Base-by-base conservation (phyloP, 2,797 vertebrate species). In the Pseudotriccus pelzelni region DNA sequence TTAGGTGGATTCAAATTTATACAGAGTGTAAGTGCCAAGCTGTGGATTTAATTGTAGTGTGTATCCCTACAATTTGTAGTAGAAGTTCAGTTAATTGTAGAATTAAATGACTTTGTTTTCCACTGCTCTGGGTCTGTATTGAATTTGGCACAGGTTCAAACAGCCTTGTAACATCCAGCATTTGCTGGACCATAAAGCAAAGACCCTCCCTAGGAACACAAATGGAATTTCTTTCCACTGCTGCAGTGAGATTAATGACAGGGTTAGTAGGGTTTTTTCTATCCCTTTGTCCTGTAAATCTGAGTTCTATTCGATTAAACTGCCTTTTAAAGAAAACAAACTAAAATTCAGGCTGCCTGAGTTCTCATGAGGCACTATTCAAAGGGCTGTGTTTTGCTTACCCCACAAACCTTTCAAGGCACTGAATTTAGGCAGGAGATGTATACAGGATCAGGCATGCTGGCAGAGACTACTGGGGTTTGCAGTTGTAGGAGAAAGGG, bases 161-260 rank as follows among this genome's bases (percentile, higher is more conserved):
- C 0, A 1, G 60, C 81, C 73, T 93, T 87, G 64, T 87, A 95
- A 58, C 67, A 85, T 93, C 73, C 37, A 95, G 72, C 58, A 68
- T 93, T 91, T 93, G 49, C 80, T 87, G 79, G 70, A 79, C 93
- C 93, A 79, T 93, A 96, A 96, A 96, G 67, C 46, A 82, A 82
- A 88, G 94, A 93, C 74, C 91, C 80, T 93, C 87, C 84, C 59
- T 94, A 90, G 77, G 77, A 96, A 91, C 58, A 94, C 64, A 95
- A 84, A 86, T 77, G 69, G 75, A 88, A 91, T 89, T 94, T 96
- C 75, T 92, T 96, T 93, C 83, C 77, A 84, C 73, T 21, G 64
- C 74, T 92, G 79, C 67, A 84, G 76, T 52, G 93, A 90, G 81
- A 92, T 96, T 95, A 96, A 95, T 93, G 89, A 60, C 59, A 39